Evolutionary conservation across 2,888 invertebrate genomes (phyloP).

Genomic region (Aphrophora alni): DNA sequence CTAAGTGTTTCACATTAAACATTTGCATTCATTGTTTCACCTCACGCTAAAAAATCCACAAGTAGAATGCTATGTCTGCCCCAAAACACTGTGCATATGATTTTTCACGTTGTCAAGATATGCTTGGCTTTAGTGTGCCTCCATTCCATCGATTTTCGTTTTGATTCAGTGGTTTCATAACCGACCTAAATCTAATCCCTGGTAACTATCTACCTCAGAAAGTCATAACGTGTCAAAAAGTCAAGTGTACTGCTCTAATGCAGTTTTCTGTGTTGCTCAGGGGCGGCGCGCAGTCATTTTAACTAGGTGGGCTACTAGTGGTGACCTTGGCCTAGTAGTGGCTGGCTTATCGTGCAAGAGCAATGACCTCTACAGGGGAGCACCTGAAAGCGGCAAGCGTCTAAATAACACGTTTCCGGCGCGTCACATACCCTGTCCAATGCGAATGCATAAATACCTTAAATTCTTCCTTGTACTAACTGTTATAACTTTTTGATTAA

Average conservation of each 20-base stretch:
- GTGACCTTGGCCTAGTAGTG: no score
- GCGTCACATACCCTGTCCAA: no score
- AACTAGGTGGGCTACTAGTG: no score
- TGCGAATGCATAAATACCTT: no score
- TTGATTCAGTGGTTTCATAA: not conserved
- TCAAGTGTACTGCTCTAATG: not conserved
- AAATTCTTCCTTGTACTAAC: no score
- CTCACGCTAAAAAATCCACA: not conserved
- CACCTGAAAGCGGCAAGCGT: no score
- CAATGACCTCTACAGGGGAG: no score
- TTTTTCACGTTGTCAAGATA: not conserved
- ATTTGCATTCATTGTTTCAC: not conserved
- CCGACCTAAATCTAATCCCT: not conserved
- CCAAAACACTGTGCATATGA: not conserved
- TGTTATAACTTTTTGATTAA: no score
- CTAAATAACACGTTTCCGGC: no score
- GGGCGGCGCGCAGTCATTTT: no score
- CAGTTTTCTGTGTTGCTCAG: not conserved
- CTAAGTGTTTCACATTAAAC: not conserved
- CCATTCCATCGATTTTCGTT: constrained; percentile 6
- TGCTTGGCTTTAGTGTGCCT: not conserved
- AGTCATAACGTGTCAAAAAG: not conserved
- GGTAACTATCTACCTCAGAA: not conserved
- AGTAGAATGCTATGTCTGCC: not conserved
- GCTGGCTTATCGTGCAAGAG: no score